phyloP scores from a whole-genome alignment of 2,113 vertebrate genomes.

The Porphyrio hochstetteri region DNA sequence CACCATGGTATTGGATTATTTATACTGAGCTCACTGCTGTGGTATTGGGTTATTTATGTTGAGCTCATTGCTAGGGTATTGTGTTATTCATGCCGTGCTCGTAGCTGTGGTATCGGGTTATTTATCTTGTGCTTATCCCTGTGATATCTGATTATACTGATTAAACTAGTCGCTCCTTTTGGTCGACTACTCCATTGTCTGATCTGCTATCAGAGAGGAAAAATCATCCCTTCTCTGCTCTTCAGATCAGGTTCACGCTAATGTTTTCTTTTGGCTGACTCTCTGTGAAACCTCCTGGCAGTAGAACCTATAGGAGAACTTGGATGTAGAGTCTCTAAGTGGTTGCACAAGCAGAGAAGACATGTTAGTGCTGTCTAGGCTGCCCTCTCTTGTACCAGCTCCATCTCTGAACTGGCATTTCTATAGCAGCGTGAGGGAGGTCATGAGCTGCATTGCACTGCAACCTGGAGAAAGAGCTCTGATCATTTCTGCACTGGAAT shows the following conservation, averaged over 20 bases:
- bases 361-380: rapidly evolving
- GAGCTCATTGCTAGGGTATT: constrained; percentile 34
- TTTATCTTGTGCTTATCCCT: constrained; percentile 56
- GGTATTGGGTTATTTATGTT: constrained; percentile 32
- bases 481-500: neutral
- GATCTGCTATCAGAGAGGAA: neutral
- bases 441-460: neutral
- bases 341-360: neutral
- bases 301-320: too few relatives aligned
- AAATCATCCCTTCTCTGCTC: neutral
- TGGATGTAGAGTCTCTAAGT: neutral
- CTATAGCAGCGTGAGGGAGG: neutral
- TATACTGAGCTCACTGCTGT: constrained; percentile 45
- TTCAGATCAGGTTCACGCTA: neutral
- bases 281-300: neutral
- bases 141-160: constrained; percentile 49
- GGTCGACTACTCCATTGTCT: neutral
- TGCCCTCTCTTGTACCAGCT: neutral
- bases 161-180: constrained; percentile 35
- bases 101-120: neutral
- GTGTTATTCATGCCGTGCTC: constrained; percentile 30
- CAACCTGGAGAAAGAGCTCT: neutral
- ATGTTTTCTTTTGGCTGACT: neutral
- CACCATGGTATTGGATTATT: constrained; percentile 66
- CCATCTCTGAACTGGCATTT: neutral